Conservation (phyloP, 2,888 invertebrate genomes). For the Orgyia antiqua region DNA sequence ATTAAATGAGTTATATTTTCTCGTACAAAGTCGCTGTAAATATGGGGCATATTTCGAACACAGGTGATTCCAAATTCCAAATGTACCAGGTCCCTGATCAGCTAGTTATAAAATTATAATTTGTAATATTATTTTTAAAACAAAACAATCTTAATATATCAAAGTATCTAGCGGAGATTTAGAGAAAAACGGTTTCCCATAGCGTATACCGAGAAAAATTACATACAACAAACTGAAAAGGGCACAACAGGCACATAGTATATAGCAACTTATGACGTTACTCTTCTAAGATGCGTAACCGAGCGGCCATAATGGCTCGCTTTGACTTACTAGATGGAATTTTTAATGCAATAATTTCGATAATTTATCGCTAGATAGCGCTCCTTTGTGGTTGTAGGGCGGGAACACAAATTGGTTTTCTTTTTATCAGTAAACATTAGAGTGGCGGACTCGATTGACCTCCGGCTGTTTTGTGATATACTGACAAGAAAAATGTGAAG, state of each 20-base stretch:
- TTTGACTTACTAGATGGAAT: slow-evolving; percentile 85
- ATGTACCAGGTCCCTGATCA: too few species aligned
- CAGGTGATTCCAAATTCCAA: too few species aligned
- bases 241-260: slow-evolving; percentile 31
- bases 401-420: slow-evolving; percentile 63
- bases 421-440: slow-evolving; percentile 67
- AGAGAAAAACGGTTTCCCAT: slow-evolving; percentile 58
- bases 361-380: slow-evolving; percentile 77
- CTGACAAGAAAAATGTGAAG: slow-evolving; percentile 15
- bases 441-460: slow-evolving; percentile 58
- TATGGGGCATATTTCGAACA: too few species aligned
- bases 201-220: slow-evolving; percentile 56
- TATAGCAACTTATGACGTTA: slow-evolving; percentile 41
- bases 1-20: too few species aligned
- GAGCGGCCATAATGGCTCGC: slow-evolving; percentile 73
- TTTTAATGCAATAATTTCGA: slow-evolving; percentile 86
- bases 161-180: slow-evolving; percentile 29
- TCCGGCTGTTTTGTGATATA: slow-evolving; percentile 40
- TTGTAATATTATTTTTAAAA: too few species aligned
- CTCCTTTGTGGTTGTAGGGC: slow-evolving; percentile 58
- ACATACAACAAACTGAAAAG: slow-evolving; percentile 28
- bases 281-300: slow-evolving; percentile 17
- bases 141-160: slow-evolving; percentile 39
- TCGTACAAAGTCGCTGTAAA: too few species aligned
- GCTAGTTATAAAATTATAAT: too few species aligned